Base-by-base conservation (phyloP, 2,797 vertebrate species). In the Amazona ochrocephala region DNA sequence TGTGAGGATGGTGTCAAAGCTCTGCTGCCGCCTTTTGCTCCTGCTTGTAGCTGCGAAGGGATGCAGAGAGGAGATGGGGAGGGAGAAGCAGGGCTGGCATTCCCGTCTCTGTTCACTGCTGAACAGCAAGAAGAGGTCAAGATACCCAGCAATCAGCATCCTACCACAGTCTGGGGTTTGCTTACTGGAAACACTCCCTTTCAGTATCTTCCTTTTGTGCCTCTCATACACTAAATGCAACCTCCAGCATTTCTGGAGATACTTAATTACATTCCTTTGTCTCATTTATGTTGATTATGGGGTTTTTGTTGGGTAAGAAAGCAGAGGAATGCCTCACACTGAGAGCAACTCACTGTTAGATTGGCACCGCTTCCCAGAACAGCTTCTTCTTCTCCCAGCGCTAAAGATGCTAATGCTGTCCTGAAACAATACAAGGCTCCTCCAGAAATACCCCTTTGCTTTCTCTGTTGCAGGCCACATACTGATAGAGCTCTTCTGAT, bases 391-490 rank as follows among this genome's bases (percentile, higher is more conserved):
- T 24, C 18, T 22, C 34, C 68, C 6, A 6, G 8, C 13, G 50
- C 48, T 64, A 29, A 45, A 82, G 79, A 30, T 6, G 51, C 24
- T 65, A 15, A n/a, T 9, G n/a, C 6, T 22, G 45, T 24, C 61
- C 68, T 10, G 1, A 42, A 74, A 26, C 22, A 14, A 21, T 0
- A 17, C 1, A 0, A 42, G 12, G 15, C 24, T 61, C 34, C 22
- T 45, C 8, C 39, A 37, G 17, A 64, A 58, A 29, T 2, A 9
- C 1, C 3, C 29, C 6, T 51, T 45, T 29, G 2, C 9, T 37
- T 47, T 34, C 29, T 56, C 48, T 24, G 0, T 13, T 7, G 48
- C 45, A 67, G 16, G 20, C 24, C 53, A 15, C 3, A 3, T 15
- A 3, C 29, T 61, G 72, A 4, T 1, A 37, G 29, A 73, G 71